phyloP scores from a whole-genome alignment of 1,140 invertebrate genomes.

The Luehdorfia chinensis region DNA sequence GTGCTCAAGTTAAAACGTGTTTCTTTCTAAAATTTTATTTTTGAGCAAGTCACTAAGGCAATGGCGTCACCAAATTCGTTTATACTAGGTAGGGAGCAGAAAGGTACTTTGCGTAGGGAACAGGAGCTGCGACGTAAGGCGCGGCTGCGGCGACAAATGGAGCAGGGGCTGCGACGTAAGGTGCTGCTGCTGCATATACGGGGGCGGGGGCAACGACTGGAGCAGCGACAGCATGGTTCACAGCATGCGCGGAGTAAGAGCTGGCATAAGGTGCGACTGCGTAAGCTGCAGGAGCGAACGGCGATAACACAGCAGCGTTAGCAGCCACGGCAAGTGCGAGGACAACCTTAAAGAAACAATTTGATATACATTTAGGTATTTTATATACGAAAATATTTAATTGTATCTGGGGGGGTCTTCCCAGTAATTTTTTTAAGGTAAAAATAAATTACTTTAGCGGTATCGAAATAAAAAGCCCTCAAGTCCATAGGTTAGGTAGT shows the following conservation, averaged over 20 bases:
- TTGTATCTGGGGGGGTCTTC: no score
- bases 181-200: constrained; percentile 40
- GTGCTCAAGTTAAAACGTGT: no score
- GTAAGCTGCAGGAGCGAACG: constrained; percentile 73
- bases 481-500: no score
- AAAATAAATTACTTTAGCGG: no score
- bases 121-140: constrained; percentile 72
- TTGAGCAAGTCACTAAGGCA: constrained; percentile 71
- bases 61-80: constrained; percentile 63
- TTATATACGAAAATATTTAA: no score
- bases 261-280: constrained; percentile 79
- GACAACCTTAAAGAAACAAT: constrained; percentile 70
- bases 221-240: constrained; percentile 80
- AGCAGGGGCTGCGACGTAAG: constrained; percentile 28
- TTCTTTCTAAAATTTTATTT: constrained; percentile 30
- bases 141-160: constrained; percentile 32
- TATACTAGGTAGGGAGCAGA: constrained; percentile 52
- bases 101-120: constrained; percentile 36
- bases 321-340: constrained; percentile 59
- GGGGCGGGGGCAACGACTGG: constrained; percentile 74
- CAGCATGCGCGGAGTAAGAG: constrained; percentile 80
- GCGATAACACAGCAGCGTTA: constrained; percentile 54
- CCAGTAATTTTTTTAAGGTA: no score
- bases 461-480: background rate
- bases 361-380: no score